These are phyloP conservation scores for Rachycentron canadum DNA, from an alignment of 2,797 vertebrate species.

Conservation along the genomic window DNA sequence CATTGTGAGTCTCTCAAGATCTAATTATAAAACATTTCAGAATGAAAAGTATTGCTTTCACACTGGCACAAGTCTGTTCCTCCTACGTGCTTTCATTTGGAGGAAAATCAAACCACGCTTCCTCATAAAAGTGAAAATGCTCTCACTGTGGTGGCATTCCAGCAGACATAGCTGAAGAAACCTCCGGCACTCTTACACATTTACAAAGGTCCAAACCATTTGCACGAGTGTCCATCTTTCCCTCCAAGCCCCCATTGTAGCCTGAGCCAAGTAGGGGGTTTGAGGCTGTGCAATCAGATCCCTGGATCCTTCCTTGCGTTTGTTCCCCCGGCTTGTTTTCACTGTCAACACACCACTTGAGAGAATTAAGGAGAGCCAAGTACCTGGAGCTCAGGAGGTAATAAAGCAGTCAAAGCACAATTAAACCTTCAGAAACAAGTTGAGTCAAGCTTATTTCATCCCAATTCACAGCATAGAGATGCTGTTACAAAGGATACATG, in stretches of 20 bases:
- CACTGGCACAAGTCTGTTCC: background rate
- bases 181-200: slow-evolving; percentile 48
- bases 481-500: slow-evolving; percentile 33
- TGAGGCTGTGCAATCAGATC: slow-evolving; percentile 77
- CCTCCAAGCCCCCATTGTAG: slow-evolving; percentile 39
- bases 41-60: background rate
- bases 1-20: background rate
- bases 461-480: slow-evolving; percentile 35
- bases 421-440: slow-evolving; percentile 70
- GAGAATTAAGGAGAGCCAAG: slow-evolving; percentile 80
- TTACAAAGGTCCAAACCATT: slow-evolving; percentile 58
- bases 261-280: slow-evolving; percentile 48
- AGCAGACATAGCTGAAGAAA: slow-evolving; percentile 57
- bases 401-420: slow-evolving; percentile 79
- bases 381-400: slow-evolving; percentile 77
- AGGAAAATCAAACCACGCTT: slow-evolving; percentile 36
- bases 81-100: slow-evolving; percentile 15
- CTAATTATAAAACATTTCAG: background rate
- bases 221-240: slow-evolving; percentile 57
- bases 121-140: slow-evolving; percentile 45
- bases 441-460: slow-evolving; percentile 66
- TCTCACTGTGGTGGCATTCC: slow-evolving; percentile 50
- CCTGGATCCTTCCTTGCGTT: slow-evolving; percentile 69
- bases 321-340: slow-evolving; percentile 78
- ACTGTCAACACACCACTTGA: slow-evolving; percentile 86